Conservation (phyloP, 1,140 invertebrate species). For the Drosophila tani region DNA sequence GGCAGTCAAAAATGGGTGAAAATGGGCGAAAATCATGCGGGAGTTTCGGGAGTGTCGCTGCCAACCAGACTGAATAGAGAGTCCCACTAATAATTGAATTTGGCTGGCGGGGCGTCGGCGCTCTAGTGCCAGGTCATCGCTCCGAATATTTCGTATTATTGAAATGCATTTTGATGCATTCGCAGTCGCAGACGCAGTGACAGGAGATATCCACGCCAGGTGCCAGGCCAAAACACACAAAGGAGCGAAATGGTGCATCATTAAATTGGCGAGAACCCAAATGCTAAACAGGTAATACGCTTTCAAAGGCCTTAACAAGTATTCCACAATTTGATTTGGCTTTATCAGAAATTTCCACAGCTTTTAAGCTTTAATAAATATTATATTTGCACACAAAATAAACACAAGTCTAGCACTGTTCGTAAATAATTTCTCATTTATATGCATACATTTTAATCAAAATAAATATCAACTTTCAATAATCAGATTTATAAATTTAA, state of each 20-base stretch:
- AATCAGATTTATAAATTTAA: conserved; percentile 17
- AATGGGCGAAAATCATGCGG: conserved; percentile 7
- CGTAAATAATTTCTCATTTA: conserved; percentile 12
- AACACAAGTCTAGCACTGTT: background rate
- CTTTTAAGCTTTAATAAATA: conserved; percentile 12
- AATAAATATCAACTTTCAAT: conserved; percentile 7
- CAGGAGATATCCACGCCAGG: conserved; percentile 9
- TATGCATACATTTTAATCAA: conserved; percentile 3
- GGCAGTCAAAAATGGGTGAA: conserved; percentile 19
- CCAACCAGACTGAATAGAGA: conserved; percentile 32
- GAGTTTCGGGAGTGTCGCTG: background rate
- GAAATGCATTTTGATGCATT: conserved; percentile 68
- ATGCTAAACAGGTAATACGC: conserved; percentile 18
- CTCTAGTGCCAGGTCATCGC: conserved; percentile 28
- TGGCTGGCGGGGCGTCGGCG: conserved; percentile 24
- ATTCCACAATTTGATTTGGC: background rate
- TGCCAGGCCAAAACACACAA: conserved; percentile 17
- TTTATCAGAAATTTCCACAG: background rate
- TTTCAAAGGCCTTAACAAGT: conserved; percentile 5
- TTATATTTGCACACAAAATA: conserved; percentile 8
- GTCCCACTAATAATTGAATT: conserved; percentile 75
- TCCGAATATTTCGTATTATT: conserved; percentile 59
- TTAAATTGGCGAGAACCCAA: background rate
- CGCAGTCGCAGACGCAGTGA: conserved; percentile 14
- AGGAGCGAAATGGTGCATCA: conserved; percentile 33